Percentiles rank a stretch among this genome's conserved stretches.
Evolutionary conservation across 2,113 vertebrate species (phyloP).

Genomic region (Tricholaema leucomelas): DNA sequence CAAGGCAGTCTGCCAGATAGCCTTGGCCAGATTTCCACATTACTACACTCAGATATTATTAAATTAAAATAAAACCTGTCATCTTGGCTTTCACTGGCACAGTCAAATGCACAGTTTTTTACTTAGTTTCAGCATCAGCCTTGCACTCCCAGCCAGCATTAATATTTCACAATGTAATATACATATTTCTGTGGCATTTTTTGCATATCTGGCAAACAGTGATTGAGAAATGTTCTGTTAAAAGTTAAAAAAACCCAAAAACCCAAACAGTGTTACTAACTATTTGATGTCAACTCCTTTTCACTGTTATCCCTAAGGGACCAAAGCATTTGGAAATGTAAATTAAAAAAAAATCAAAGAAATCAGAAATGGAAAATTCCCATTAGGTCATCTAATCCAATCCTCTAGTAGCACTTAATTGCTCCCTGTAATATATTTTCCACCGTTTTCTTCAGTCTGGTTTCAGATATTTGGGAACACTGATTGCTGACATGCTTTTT

Average conservation of each 20-base stretch:
- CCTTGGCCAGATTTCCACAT: conserved; percentile 54
- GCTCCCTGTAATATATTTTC: background rate
- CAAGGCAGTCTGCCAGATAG: conserved; percentile 69
- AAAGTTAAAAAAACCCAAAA: conserved; percentile 39
- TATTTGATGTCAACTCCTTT: conserved; percentile 35
- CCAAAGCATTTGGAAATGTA: conserved; percentile 46
- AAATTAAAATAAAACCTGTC: conserved; percentile 76
- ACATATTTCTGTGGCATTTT: conserved; percentile 28
- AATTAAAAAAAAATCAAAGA: conserved; percentile 24
- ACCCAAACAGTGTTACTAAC: background rate
- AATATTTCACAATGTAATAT: conserved; percentile 56
- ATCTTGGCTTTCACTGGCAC: conserved; percentile 60
- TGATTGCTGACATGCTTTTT: background rate
- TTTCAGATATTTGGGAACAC: background rate
- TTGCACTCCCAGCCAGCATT: conserved; percentile 43
- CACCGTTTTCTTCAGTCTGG: background rate
- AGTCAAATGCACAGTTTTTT: conserved; percentile 53
- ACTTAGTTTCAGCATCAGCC: conserved; percentile 42
- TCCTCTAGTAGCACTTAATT: conserved; percentile 12
- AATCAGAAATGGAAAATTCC: conserved; percentile 36
- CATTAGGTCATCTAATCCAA: conserved; percentile 26
- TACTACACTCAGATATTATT: conserved; percentile 72
- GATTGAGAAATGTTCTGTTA: conserved; percentile 49
- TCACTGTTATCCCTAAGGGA: conserved; percentile 4
- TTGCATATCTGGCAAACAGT: conserved; percentile 37